Percentiles rank a stretch among this genome's conserved stretches.
phyloP scores from a whole-genome alignment of 1,140 invertebrate species.

The Drosophila rufa region DNA sequence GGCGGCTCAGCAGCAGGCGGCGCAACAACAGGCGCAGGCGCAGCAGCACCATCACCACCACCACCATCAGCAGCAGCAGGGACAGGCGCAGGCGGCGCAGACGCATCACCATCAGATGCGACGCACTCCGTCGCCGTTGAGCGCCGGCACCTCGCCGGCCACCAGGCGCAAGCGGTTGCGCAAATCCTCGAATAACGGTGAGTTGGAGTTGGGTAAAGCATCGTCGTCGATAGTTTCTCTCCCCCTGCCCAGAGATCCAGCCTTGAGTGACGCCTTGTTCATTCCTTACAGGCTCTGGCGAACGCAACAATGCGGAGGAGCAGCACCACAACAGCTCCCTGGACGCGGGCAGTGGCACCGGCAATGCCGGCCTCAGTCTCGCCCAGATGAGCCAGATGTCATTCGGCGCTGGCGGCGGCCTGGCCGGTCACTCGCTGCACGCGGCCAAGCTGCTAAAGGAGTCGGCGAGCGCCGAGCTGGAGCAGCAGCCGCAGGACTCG shows the following conservation, averaged over 20 bases:
- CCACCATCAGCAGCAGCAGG: constrained; percentile 55
- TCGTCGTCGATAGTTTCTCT: constrained; percentile 42
- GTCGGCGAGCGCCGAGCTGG: constrained; percentile 70
- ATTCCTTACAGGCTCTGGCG: constrained; percentile 86
- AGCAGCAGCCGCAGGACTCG: constrained; percentile 79
- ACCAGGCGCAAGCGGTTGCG: constrained; percentile 88
- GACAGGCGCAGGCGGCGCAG: constrained; percentile 71
- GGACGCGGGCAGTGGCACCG: constrained; percentile 65
- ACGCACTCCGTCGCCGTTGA: constrained; percentile 79
- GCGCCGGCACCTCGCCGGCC: constrained; percentile 80
- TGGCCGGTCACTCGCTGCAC: constrained; percentile 75
- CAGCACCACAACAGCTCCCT: constrained; percentile 85
- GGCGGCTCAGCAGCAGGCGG: constrained; percentile 71
- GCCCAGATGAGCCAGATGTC: constrained; percentile 84
- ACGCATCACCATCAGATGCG: constrained; percentile 80
- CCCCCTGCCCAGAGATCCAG: background rate
- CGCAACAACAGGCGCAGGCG: constrained; percentile 71
- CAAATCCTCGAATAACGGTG: constrained; percentile 88
- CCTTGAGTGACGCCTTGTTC: background rate
- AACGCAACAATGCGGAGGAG: constrained; percentile 85
- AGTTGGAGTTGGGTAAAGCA: constrained; percentile 76
- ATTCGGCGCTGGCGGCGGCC: constrained; percentile 62
- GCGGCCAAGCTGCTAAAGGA: constrained; percentile 81
- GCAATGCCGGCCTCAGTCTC: constrained; percentile 73
- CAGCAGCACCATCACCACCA: constrained; percentile 77